Evolutionary conservation across 2,113 vertebrate species (phyloP), one percentile per base, ranked within the genome.

Genomic region (Hemiscyllium ocellatum): DNA sequence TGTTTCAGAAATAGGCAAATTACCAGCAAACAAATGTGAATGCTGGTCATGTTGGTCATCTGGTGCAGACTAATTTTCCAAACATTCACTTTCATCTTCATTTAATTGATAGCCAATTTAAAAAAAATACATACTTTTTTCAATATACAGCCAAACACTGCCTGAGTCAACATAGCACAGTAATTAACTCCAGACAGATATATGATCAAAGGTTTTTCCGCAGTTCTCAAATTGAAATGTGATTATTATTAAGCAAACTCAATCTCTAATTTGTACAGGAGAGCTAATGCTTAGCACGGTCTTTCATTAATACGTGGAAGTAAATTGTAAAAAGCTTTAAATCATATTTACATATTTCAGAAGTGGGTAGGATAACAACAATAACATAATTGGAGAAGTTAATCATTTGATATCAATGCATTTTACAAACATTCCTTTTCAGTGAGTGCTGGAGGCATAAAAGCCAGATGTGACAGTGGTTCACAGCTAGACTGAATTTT

Each of bases 91-190:
- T 95, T 95, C 94, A 95, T 95, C 69, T 95, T 24, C 52, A 72
- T 76, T 95, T 95, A 95, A 95, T 72, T 95, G 94, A 76, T 95
- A 95, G 68, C 87, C 68, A 95, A 70, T 95, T 95, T 95, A 6
- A 6, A 29, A 13, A 26, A 69, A 66, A 94, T 26, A 10, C 29
- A 56, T 70, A 70, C 29, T 56, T 90, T 90, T 90, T 90, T 90
- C 26, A 22, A 22, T 95, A 95, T 76, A 95, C 50, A 95, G 94
- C 94, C 94, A 95, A 95, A 95, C 69, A 95, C 42, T 72, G 94
- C 94, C 69, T 95, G 94, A 95, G 47, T 95, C 94, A 95, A 72
- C 68, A 95, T 52, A 52, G 22, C 69, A 95, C 94, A 95, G 52
- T 95, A 95, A 95, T 95, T 50, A 95, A 95, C n/a, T 72, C 94